Percentiles rank a stretch among this genome's conserved stretches.
phyloP scores from a whole-genome alignment of 2,113 vertebrate species.

The Struthio camelus region DNA sequence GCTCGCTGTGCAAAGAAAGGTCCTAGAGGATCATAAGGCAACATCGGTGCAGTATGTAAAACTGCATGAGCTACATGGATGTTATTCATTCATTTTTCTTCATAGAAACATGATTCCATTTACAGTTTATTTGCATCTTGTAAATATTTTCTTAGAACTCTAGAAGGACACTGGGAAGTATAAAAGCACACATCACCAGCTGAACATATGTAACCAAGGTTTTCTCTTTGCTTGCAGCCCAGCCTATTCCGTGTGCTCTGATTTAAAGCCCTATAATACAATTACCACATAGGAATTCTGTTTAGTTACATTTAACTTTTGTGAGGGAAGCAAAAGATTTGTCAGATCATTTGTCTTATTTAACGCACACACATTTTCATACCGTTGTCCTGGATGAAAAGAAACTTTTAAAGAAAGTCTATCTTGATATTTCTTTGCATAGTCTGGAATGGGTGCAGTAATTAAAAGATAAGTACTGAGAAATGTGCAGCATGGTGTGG shows the following conservation, averaged over 20 bases:
- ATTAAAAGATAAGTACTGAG: neutral
- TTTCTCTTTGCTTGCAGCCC: slow-evolving; percentile 19
- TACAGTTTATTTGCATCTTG: slow-evolving; percentile 48
- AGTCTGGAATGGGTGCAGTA: neutral
- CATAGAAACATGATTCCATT: neutral
- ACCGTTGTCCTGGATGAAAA: slow-evolving; percentile 11
- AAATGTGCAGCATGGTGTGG: slow-evolving; percentile 4
- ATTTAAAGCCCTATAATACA: slow-evolving; percentile 21
- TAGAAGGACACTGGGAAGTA: slow-evolving; percentile 12
- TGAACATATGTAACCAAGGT: slow-evolving; percentile 45
- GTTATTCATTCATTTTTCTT: slow-evolving; percentile 19
- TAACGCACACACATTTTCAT: neutral
- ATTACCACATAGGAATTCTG: slow-evolving; percentile 16
- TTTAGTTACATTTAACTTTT: slow-evolving; percentile 11
- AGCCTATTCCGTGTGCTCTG: neutral
- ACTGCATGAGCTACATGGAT: neutral
- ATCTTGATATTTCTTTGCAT: neutral
- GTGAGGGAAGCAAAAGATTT: neutral
- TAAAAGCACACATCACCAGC: slow-evolving; percentile 25
- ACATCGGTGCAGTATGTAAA: slow-evolving; percentile 72
- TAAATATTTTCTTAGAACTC: slow-evolving; percentile 58
- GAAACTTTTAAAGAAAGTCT: neutral
- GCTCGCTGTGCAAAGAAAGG: slow-evolving; percentile 55
- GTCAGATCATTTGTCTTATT: slow-evolving; percentile 21
- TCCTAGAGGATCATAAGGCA: slow-evolving; percentile 84